Evolutionary conservation across 64 coral and sea anemone genomes (phyloP), one percentile per base, ranked within the genome.

Genomic region (Porites australiensis): DNA sequence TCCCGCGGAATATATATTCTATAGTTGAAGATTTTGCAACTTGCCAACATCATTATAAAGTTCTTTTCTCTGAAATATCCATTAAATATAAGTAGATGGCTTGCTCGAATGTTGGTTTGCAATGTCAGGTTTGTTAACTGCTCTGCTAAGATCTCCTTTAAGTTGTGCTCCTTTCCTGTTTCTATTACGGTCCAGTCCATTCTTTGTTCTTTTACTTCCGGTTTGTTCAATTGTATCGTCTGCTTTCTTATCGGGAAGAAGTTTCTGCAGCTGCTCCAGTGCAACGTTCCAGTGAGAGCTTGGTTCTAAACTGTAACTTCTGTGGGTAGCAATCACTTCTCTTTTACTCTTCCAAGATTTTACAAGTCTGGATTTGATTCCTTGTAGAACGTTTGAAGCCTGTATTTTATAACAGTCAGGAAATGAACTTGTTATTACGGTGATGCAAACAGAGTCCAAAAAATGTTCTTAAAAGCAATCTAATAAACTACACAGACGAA

Each of bases 51-150:
- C 27, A 37, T 37, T 37, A 37, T 37, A 37, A 37, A 37, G 27
- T 15, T 15, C n/a, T 15, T 66, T 19, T 66, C n/a, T 9, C 14
- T 37, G 23, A 27, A 5, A 8, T 14, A 74, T 20, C 9, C 57
- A 5, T 22, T 82, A 82, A 10, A 82, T 82, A 44, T 82, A 82
- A 16, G 58, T 16, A 4, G 79, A 64, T 8, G 79, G 79, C 60
- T 64, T 82, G 58, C 79, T 64, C 3, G 43, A 10, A 61, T 84
- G 81, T 14, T 84, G 62, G 4, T 84, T 51, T 69, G 3, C 19
- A 69, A 20, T 14, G 8, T 51, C 2, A 13, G 8, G 1, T 67
- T 68, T 66, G 0, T 12, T 11, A 6, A 50, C 8, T 5, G 8
- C 3, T 67, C 64, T 66, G 0, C 11, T 11, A 6, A 50, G 13